phyloP scores from a whole-genome alignment of 2,888 invertebrate species.

The Hipparchia semele region DNA sequence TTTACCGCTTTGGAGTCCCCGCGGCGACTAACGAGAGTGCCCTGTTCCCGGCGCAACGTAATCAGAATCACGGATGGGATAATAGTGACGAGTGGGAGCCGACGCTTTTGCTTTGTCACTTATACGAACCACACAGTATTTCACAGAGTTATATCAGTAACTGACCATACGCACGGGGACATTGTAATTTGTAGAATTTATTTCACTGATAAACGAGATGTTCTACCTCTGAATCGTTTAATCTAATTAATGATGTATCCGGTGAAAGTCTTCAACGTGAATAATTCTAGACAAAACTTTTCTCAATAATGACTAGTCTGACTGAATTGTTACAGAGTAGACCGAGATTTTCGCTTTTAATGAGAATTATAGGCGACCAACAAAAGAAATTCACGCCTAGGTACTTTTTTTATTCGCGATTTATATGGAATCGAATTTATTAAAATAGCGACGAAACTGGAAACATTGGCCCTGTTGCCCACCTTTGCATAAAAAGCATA shows the following conservation, averaged over 20 bases:
- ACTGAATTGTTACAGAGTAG: constrained; percentile 41
- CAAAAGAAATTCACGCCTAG: constrained; percentile 60
- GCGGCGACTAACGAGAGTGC: constrained; percentile 75
- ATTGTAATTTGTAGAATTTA: constrained; percentile 56
- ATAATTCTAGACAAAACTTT: constrained; percentile 38
- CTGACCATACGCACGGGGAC: constrained; percentile 70
- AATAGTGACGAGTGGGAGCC: constrained; percentile 75
- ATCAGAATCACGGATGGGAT: constrained; percentile 80
- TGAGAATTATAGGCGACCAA: constrained; percentile 40
- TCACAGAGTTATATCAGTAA: constrained; percentile 66
- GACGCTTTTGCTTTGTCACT: constrained; percentile 78
- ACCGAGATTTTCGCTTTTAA: constrained; percentile 43
- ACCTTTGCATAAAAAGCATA: constrained; percentile 59
- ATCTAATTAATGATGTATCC: constrained; percentile 76
- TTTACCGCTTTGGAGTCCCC: constrained; percentile 80
- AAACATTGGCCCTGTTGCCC: constrained; percentile 38
- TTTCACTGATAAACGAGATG: constrained; percentile 59
- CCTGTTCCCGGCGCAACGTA: constrained; percentile 76
- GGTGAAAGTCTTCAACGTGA: constrained; percentile 65
- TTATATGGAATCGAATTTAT: constrained; percentile 58
- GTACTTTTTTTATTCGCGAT: constrained; percentile 54
- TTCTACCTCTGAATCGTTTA: constrained; percentile 64
- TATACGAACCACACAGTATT: constrained; percentile 72
- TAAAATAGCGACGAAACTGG: constrained; percentile 30
- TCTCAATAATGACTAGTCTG: constrained; percentile 41